Conservation (phyloP, 2,113 vertebrate species). For the Telmatochromis brichardi region DNA sequence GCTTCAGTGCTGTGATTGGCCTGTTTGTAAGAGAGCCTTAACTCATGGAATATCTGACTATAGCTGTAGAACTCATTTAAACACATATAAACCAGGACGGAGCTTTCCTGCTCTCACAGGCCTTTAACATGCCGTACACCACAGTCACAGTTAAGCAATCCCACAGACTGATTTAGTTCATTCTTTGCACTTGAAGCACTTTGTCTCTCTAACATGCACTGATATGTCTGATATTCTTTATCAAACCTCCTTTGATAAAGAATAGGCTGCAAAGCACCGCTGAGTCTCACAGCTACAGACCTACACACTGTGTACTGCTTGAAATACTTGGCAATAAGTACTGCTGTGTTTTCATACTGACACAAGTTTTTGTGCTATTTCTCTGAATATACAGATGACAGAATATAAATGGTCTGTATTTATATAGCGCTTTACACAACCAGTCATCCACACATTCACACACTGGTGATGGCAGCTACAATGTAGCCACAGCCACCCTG, state of each 20-base stretch:
- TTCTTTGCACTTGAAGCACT: neutral
- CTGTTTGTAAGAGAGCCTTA: neutral
- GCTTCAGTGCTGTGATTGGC: neutral
- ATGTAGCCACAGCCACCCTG: too few species aligned
- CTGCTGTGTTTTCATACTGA: neutral
- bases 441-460: too few species aligned
- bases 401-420: neutral
- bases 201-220: neutral
- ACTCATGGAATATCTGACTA: conserved; percentile 24
- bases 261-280: neutral
- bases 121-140: neutral
- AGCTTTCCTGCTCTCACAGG: neutral
- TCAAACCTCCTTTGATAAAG: neutral
- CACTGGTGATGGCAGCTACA: too few species aligned
- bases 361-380: neutral
- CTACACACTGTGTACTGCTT: neutral
- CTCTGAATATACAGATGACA: neutral
- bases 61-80: neutral
- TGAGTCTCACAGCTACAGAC: neutral
- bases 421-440: fast-evolving
- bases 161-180: neutral
- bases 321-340: neutral
- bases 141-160: neutral
- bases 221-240: neutral
- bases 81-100: neutral